Evolutionary conservation across 1,140 invertebrate species (phyloP), one percentile per base, ranked within the genome.

Genomic region (Manduca sexta): DNA sequence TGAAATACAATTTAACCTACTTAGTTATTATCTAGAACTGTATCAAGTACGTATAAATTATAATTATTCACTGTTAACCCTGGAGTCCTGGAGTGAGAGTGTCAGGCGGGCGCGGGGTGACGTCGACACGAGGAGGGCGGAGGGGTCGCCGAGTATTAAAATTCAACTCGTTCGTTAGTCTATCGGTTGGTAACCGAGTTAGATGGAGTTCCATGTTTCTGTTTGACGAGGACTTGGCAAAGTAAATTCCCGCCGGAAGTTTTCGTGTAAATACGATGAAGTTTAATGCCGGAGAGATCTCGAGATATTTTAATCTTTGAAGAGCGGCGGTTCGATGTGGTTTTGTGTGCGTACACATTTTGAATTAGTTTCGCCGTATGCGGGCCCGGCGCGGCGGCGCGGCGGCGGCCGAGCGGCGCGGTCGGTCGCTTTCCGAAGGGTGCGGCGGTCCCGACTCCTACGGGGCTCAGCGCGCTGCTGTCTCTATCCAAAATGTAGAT

Each of bases 131-230:
- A 8, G 21, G 0, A 26, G 21, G 21, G 21, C 21, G 21, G 21
- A 8, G 8, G 21, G 21, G 21, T 26, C 4, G 21, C 8, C n/a
- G 7, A 45, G 48, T 44, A 59, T 59, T 56, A 59, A 56, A 64
- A 64, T 64, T 64, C 51, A 57, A 57, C 54, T 58, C 54, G 49
- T 54, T 56, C 45, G 34, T 57, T 55, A 57, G 50, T 62, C 56
- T 60, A 62, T 66, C 59, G 63, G 56, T 61, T 52, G 42, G 56
- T 56, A 64, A 61, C 54, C 45, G 33, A 58, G 52, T 65, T 61
- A 56, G 52, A 53, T 56, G 41, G 58, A 68, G 42, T 63, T 65
- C 53, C 53, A 56, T 63, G 64, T 65, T 60, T 64, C 58, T 61
- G 56, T 59, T 65, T 65, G 59, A 62, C 62, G 59, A 49, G 55